phyloP scores from a whole-genome alignment of 2,797 vertebrate species.

The Enteromius treurensis region DNA sequence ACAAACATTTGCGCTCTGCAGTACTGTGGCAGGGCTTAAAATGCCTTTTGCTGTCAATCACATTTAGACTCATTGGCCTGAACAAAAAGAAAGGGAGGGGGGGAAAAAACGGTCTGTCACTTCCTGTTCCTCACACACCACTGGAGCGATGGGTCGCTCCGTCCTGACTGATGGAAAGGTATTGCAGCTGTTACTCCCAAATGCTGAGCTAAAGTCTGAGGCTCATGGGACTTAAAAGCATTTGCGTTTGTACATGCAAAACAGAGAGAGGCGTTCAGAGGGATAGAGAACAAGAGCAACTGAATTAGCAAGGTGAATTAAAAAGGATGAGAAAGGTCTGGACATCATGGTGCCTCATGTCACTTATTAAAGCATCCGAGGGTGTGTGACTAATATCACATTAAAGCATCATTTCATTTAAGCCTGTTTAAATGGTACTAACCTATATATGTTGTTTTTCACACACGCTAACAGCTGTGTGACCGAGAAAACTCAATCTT shows the following conservation, averaged over 20 bases:
- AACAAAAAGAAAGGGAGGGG: constrained; percentile 43
- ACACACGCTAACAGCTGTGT: background rate
- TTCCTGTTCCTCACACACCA: constrained; percentile 57
- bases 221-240: constrained; percentile 16
- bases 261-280: background rate
- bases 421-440: background rate
- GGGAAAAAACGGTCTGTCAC: constrained; percentile 46
- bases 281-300: constrained; percentile 2
- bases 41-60: constrained; percentile 61
- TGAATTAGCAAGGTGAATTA: constrained; percentile 11
- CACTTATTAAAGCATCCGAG: constrained; percentile 3
- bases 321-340: constrained; percentile 36
- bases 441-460: background rate
- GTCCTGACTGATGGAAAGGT: constrained; percentile 52
- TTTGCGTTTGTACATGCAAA: constrained; percentile 24
- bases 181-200: constrained; percentile 52
- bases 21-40: constrained; percentile 37
- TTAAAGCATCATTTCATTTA: constrained; percentile 7
- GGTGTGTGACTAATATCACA: constrained; percentile 1
- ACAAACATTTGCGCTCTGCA: constrained; percentile 40
- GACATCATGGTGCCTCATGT: constrained; percentile 1
- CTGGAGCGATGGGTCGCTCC: constrained; percentile 50
- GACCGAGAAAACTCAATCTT: background rate
- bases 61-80: constrained; percentile 50
- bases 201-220: constrained; percentile 6